These are phyloP conservation scores for Meiosimyza platycephala DNA, from an alignment of 2,888 invertebrate genomes.

Conservation along the genomic window DNA sequence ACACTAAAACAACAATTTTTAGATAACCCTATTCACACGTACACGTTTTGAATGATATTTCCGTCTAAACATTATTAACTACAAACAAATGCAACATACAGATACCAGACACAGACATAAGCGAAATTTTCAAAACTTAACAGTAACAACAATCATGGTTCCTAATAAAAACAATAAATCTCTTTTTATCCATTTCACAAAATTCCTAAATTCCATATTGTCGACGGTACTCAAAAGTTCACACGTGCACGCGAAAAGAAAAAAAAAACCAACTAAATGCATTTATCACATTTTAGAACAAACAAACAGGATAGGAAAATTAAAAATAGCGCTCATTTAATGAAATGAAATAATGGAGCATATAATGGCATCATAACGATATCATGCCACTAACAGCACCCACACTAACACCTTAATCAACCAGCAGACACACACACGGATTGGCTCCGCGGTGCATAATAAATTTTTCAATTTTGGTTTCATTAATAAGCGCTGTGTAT, in stretches of 20 bases:
- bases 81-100: neutral
- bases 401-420: neutral
- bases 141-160: neutral
- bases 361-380: neutral
- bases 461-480: slow-evolving; percentile 20
- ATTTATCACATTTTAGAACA: neutral
- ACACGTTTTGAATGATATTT: neutral
- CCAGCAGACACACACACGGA: too few relatives aligned
- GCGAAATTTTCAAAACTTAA: too few relatives aligned
- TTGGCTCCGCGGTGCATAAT: neutral
- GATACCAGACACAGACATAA: neutral
- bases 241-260: too few relatives aligned
- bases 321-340: too few relatives aligned
- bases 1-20: too few relatives aligned
- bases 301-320: too few relatives aligned
- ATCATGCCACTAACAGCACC: slow-evolving; percentile 1
- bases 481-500: neutral
- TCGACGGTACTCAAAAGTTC: too few relatives aligned
- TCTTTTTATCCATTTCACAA: neutral
- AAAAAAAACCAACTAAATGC: neutral
- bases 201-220: neutral
- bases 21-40: neutral
- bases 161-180: slow-evolving; percentile 4
- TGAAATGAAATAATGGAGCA: neutral
- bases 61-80: neutral